Percentiles rank a stretch among this genome's conserved stretches.
Evolutionary conservation across 2,113 vertebrate genomes (phyloP).

Genomic region (Bucco capensis): DNA sequence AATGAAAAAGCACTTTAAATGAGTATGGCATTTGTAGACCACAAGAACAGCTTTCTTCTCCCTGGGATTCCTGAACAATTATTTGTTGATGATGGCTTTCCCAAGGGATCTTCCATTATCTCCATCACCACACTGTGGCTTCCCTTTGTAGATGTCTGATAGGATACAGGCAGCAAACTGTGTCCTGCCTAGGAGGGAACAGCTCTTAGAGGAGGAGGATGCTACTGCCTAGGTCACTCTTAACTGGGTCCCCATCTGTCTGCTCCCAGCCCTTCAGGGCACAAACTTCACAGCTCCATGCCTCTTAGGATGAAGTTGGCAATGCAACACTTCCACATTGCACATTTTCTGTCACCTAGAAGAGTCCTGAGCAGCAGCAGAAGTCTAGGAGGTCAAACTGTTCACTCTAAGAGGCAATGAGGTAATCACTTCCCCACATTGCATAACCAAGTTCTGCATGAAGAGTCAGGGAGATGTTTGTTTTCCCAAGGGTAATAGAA

Average conservation of each 20-base stretch:
- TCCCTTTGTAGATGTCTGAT: background rate
- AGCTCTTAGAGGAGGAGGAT: background rate
- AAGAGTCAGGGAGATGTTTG: background rate
- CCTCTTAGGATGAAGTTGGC: background rate
- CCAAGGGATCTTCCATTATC: background rate
- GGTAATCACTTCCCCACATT: background rate
- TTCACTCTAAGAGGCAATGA: background rate
- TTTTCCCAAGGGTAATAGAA: background rate
- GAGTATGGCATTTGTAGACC: accelerated
- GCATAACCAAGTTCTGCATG: background rate
- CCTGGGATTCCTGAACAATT: background rate
- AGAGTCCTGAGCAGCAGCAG: background rate
- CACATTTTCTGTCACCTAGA: background rate
- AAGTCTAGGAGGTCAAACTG: background rate
- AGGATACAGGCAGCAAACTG: background rate
- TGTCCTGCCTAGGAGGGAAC: background rate
- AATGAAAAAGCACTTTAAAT: background rate
- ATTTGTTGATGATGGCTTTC: background rate
- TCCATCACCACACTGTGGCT: background rate
- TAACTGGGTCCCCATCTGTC: background rate
- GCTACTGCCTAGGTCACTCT: background rate
- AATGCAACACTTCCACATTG: background rate
- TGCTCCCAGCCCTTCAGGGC: background rate
- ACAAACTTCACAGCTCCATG: background rate
- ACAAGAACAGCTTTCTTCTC: background rate